Evolutionary conservation across 2,113 vertebrate genomes (phyloP), one percentile per base, ranked within the genome.

Genomic region (Zosterops lateralis): DNA sequence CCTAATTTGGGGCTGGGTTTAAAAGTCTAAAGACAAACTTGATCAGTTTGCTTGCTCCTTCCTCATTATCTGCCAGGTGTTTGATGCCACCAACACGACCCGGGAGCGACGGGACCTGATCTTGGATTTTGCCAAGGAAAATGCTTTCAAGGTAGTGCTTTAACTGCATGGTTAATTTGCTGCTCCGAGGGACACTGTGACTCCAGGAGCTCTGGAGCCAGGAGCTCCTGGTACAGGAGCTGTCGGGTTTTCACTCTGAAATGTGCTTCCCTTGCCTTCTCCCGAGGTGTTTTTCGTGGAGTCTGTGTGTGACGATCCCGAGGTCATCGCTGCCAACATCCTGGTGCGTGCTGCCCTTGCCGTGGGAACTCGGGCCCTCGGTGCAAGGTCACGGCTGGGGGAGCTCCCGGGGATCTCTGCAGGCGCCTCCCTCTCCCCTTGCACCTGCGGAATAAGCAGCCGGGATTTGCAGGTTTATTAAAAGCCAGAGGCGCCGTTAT

Each of bases 21-120:
- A 11, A 73, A 87, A 67, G 12, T 8, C 7, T 32, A 7, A 3
- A 18, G 24, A 3, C 32, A 24, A 77, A n/a, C 18, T 19, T 24
- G 14, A 28, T 84, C 15, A 14, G 65, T 57, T 36, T 36, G 36
- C 36, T 36, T 42, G 42, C 42, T 17, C 42, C 42, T 17, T 44
- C 42, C 42, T 44, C 7, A 0, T 79, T 80, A 87, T 29, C 60
- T 47, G 45, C 16, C 75, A 99, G 99, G 99, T 99, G 70, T 99
- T 99, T 76, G 99, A 99, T 97, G 99, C 99, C 7, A 99, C 99
- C 93, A 99, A 99, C 96, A 99, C 99, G 32, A 99, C 99, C 29
- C 98, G 99, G 76, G 99, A 99, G 87, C 98, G 99, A 10, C 97
- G 99, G 87, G 99, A 99, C 95, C 98, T 99, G 90, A 99, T 99